Conservation (phyloP, 2,797 vertebrate species). For the Lerista edwardsae region DNA sequence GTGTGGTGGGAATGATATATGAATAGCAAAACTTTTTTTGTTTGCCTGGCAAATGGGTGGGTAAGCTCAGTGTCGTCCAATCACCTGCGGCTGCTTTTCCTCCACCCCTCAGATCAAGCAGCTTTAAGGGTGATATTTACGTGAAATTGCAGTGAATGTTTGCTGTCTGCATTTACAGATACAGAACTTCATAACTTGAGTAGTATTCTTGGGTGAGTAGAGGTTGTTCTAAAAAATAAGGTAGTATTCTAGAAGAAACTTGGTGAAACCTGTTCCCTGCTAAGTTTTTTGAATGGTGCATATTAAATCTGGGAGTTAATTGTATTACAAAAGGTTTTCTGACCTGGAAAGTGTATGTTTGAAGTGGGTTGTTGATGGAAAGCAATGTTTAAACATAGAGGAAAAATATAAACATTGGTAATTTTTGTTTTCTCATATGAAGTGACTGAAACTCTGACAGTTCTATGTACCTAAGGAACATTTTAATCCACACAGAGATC, state of each 20-base stretch:
- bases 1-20: conserved; percentile 14
- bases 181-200: conserved; percentile 35
- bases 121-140: conserved; percentile 49
- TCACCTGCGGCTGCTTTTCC: conserved; percentile 56
- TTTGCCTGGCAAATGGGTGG: conserved; percentile 48
- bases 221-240: conserved; percentile 37
- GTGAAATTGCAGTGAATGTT: conserved; percentile 46
- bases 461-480: not conserved
- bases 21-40: conserved; percentile 18
- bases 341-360: not conserved
- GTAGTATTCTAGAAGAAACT: conserved; percentile 53
- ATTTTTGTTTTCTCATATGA: not conserved
- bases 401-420: not conserved
- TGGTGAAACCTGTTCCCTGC: conserved; percentile 45
- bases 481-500: not conserved
- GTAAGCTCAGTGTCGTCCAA: conserved; percentile 52
- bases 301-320: not conserved
- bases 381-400: not conserved
- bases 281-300: not conserved
- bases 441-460: not conserved
- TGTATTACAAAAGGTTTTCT: not conserved
- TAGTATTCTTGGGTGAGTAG: conserved; percentile 35
- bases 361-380: not conserved
- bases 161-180: conserved; percentile 33
- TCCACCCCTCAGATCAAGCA: conserved; percentile 63